Evolutionary conservation across 2,113 vertebrate species (phyloP).

Genomic region (Hiodon tergisus): DNA sequence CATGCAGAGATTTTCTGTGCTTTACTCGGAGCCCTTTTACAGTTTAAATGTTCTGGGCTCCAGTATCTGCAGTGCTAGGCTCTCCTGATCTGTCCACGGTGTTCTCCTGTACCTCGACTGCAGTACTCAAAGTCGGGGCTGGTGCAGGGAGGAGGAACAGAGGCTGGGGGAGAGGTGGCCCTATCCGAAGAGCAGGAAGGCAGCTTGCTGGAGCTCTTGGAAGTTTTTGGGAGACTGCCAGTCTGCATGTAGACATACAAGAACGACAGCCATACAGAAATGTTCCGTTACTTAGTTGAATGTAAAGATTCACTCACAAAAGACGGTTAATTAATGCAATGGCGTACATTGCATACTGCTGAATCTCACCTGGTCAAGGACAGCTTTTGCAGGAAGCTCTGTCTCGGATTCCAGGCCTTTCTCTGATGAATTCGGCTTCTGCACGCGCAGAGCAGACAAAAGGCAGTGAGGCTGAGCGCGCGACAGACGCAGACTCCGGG

Average conservation of each 20-base stretch:
- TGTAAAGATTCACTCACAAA: too few relatives aligned
- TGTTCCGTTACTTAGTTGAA: too few relatives aligned
- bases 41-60: background rate
- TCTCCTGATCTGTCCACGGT: background rate
- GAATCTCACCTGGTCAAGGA: constrained; percentile 27
- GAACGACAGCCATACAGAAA: too few relatives aligned
- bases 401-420: constrained; percentile 17
- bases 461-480: background rate
- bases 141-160: constrained; percentile 41
- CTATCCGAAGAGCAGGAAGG: constrained; percentile 49
- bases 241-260: constrained; percentile 50
- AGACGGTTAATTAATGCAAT: too few relatives aligned
- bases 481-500: background rate
- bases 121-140: constrained; percentile 60
- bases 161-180: constrained; percentile 34
- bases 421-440: constrained; percentile 39
- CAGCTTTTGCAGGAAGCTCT: background rate
- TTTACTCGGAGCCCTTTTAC: background rate
- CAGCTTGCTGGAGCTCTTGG: constrained; percentile 48
- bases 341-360: background rate
- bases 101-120: constrained; percentile 55
- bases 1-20: background rate
- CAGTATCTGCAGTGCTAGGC: too few relatives aligned
- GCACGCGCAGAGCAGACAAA: background rate
- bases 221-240: constrained; percentile 52